phyloP scores from a whole-genome alignment of 2,797 vertebrate species.

The Limosa lapponica region DNA sequence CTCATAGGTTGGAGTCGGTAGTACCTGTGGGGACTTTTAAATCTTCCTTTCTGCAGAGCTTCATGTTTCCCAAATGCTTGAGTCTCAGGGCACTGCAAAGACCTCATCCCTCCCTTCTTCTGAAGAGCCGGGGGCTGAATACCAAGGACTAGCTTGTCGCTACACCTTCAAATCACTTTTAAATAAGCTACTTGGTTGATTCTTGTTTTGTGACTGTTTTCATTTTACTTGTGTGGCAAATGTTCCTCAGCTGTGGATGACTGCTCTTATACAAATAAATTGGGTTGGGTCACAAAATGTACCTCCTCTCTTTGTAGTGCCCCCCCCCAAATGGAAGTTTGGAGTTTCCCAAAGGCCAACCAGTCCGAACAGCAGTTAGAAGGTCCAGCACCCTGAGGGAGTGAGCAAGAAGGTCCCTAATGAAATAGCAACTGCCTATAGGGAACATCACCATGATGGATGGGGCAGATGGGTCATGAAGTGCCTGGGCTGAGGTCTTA shows the following conservation, averaged over 20 bases:
- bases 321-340: neutral
- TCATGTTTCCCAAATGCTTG: neutral
- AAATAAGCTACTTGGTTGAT: neutral
- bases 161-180: neutral
- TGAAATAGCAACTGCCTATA: neutral
- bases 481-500: neutral
- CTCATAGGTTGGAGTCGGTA: neutral
- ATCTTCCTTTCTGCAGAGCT: neutral
- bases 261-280: neutral
- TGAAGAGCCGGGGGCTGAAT: neutral
- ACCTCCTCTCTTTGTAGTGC: neutral
- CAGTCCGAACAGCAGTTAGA: neutral
- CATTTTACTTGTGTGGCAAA: neutral
- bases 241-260: neutral
- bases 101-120: neutral
- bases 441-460: neutral
- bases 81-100: neutral
- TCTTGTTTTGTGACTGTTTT: neutral
- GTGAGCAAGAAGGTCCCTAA: neutral
- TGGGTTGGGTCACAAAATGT: neutral
- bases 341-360: neutral
- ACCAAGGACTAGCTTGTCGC: neutral
- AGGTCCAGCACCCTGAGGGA: neutral
- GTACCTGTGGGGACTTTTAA: neutral
- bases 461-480: neutral